Percentiles rank a stretch among this genome's conserved stretches.
Conservation (phyloP, 2,113 vertebrate species). For the Passer domesticus region DNA sequence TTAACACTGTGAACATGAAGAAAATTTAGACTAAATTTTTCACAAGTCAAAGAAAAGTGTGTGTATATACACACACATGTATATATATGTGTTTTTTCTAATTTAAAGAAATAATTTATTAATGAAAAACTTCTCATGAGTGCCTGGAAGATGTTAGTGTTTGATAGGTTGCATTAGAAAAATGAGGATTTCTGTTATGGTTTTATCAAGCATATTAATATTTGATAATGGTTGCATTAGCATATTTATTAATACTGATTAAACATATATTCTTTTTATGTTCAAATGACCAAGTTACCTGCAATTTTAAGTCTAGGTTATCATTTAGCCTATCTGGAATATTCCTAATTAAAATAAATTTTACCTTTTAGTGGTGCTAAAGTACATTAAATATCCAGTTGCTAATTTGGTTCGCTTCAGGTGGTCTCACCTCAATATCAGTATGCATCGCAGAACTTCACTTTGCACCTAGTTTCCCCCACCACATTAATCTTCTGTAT, state of each 20-base stretch:
- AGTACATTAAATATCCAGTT: not conserved
- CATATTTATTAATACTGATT: not conserved
- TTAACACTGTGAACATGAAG: not conserved
- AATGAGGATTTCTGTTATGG: not conserved
- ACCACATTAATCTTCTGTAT: not conserved
- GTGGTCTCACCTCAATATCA: not conserved
- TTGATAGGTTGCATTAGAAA: not conserved
- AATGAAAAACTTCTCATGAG: not conserved
- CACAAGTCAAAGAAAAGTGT: not conserved
- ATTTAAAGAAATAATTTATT: not conserved
- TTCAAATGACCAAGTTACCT: not conserved
- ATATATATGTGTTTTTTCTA: not conserved
- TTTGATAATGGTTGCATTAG: not conserved
- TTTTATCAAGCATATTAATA: not conserved
- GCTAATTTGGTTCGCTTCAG: not conserved
- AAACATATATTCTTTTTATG: not conserved
- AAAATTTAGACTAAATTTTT: not conserved
- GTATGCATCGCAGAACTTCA: not conserved
- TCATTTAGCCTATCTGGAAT: not conserved
- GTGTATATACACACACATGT: rapidly evolving
- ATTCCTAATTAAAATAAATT: not conserved
- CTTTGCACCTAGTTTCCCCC: not conserved
- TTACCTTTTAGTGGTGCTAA: not conserved
- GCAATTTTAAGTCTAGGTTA: not conserved
- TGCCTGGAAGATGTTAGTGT: not conserved